Percentiles rank a stretch among this genome's conserved stretches.
Evolutionary conservation across 2,113 vertebrate genomes (phyloP).

Genomic region (Festucalex cinctus): DNA sequence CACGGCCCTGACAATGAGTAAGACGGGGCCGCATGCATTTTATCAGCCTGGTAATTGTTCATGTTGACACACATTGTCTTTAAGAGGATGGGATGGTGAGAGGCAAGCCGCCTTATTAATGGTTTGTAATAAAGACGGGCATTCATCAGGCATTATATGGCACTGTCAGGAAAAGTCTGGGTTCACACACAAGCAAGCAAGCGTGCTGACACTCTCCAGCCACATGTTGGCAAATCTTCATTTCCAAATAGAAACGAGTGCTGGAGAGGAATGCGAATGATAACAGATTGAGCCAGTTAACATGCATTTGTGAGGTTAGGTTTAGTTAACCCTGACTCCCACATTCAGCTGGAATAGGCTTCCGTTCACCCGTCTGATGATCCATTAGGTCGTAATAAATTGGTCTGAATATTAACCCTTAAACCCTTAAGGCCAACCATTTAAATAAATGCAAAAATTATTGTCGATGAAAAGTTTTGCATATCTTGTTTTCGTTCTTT

Average conservation of each 20-base stretch:
- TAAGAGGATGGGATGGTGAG: conserved; percentile 57
- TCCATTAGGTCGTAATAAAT: too few relatives aligned
- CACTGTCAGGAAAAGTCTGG: conserved; percentile 36
- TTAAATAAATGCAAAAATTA: too few relatives aligned
- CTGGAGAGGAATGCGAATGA: background rate
- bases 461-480: too few relatives aligned
- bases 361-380: too few relatives aligned
- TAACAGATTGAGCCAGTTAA: background rate
- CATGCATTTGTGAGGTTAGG: too few relatives aligned
- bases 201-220: background rate
- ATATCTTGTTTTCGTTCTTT: too few relatives aligned
- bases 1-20: conserved; percentile 56
- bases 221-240: conserved; percentile 12
- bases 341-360: too few relatives aligned
- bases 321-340: too few relatives aligned
- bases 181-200: background rate
- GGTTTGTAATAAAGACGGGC: conserved; percentile 67
- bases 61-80: conserved; percentile 66
- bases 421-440: too few relatives aligned
- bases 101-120: conserved; percentile 66
- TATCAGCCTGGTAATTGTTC: conserved; percentile 72
- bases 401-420: too few relatives aligned
- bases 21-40: conserved; percentile 50
- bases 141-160: conserved; percentile 62
- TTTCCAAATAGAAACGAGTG: background rate